Conservation (phyloP, 2,797 vertebrate species). For the Gambusia yucatana region DNA sequence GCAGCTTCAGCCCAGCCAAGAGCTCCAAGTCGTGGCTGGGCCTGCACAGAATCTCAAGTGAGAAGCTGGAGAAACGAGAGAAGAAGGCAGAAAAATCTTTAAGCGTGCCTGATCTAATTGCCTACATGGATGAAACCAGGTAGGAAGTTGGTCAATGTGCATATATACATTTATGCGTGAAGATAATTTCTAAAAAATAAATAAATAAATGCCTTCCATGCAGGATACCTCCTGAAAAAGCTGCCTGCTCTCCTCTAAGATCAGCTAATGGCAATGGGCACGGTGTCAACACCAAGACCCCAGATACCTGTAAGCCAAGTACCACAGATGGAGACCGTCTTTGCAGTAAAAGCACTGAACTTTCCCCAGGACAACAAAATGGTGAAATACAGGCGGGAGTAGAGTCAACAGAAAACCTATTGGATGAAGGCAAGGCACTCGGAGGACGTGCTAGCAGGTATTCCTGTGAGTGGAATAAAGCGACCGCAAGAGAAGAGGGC, state of each 20-base stretch:
- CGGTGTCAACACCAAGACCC: neutral
- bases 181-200: neutral
- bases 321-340: slow-evolving; percentile 7
- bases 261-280: slow-evolving; percentile 24
- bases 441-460: slow-evolving; percentile 14
- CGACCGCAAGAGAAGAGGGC: neutral
- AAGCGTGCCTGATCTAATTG: slow-evolving; percentile 69
- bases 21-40: slow-evolving; percentile 64
- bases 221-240: slow-evolving; percentile 38
- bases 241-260: slow-evolving; percentile 32
- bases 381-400: neutral
- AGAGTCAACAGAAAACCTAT: neutral
- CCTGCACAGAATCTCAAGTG: slow-evolving; percentile 42
- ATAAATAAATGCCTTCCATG: neutral
- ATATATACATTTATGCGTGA: neutral
- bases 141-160: slow-evolving; percentile 7
- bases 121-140: slow-evolving; percentile 66
- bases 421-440: slow-evolving; percentile 1
- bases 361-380: neutral
- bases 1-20: slow-evolving; percentile 44
- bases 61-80: slow-evolving; percentile 44
- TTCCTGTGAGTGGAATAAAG: slow-evolving; percentile 45
- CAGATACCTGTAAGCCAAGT: slow-evolving; percentile 4
- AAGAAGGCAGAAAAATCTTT: slow-evolving; percentile 48
- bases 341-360: neutral